Base-by-base conservation (phyloP, 2,888 invertebrate species). In the Drosophila subquinaria region DNA sequence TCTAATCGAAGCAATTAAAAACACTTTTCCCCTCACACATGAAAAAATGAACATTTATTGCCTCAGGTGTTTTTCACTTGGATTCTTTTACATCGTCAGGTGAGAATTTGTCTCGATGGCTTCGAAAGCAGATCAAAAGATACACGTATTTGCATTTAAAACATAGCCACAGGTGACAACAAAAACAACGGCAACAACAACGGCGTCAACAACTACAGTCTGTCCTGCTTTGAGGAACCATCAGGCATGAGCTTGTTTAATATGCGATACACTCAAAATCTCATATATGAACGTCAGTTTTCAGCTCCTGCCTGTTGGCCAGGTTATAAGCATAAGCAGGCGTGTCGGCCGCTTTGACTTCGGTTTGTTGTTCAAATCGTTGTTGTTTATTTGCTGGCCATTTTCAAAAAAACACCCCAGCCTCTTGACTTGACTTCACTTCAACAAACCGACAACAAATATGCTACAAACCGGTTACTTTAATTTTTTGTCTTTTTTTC, bases 1-100 rank as follows among this genome's bases (percentile, higher is more conserved):
- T 88, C 82, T 87, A 88, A 89, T 87, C 87, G 76, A 61, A 66
- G 75, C 84, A 81, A 87, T 88, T 87, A 87, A 88, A 81, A 81
- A 52, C 60, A 36, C 65, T 68, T 68, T 47, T 6, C 51, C 52
- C 57, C 45, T 38, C 68, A 62, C n/a, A 11, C 27, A 17, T 17
- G 27, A 53, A 63, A 70, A 73, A 43, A 51, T 64, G 60, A 64
- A 66, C 48, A 55, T 48, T 20, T 8, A 40, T 30, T 20, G 4
- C 27, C 20, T 20, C 1, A 33, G 48, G 40, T 23, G 13, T 38
- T 38, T 36, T 36, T 45, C 23, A 4, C 13, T 15, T 4, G 6
- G 61, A 35, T 53, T 53, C 53, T 73, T 74, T 69, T 74, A 73
- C 83, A 75, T 61, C 70, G 56, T 27, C 27, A 88, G 84, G 84